These are phyloP conservation scores for Cichladusa arquata DNA, from an alignment of 2,113 vertebrate genomes.

Conservation along the genomic window DNA sequence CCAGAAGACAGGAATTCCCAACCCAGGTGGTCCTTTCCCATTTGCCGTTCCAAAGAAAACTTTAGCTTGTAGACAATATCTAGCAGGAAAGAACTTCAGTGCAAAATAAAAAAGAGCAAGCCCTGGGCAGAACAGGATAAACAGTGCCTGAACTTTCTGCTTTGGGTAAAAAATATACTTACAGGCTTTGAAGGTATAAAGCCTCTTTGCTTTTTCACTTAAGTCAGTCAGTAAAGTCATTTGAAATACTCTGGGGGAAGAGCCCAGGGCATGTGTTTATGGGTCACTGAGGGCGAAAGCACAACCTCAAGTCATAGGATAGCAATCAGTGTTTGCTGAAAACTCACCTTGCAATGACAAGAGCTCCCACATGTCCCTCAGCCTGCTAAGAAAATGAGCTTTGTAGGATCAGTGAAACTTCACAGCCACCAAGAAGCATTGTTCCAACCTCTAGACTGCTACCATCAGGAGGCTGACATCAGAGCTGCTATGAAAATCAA, in stretches of 20 bases:
- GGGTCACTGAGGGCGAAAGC: not conserved
- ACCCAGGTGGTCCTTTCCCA: slow-evolving; percentile 49
- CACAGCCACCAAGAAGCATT: not conserved
- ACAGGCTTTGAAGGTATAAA: not conserved
- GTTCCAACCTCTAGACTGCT: not conserved
- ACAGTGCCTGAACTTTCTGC: not conserved
- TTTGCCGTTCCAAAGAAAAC: slow-evolving; percentile 38
- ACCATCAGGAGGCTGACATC: not conserved
- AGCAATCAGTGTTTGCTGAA: not conserved
- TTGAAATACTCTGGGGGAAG: not conserved
- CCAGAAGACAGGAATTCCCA: slow-evolving; percentile 46
- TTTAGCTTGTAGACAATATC: not conserved
- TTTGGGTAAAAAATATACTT: not conserved
- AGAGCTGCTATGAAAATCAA: not conserved
- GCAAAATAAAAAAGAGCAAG: not conserved
- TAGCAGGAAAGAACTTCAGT: slow-evolving; percentile 35
- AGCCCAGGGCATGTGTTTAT: not conserved
- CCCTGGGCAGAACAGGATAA: slow-evolving; percentile 4
- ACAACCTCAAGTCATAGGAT: not conserved
- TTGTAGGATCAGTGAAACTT: not conserved
- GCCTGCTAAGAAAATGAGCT: not conserved
- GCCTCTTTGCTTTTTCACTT: not conserved
- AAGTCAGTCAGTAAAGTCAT: not conserved
- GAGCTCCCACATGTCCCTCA: not conserved
- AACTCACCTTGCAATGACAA: not conserved